Evolutionary conservation across 35 echinoderm and acorn worm genomes (phyloP), one percentile per base, ranked within the genome.

Genomic region (Eucidaris tribuloides): DNA sequence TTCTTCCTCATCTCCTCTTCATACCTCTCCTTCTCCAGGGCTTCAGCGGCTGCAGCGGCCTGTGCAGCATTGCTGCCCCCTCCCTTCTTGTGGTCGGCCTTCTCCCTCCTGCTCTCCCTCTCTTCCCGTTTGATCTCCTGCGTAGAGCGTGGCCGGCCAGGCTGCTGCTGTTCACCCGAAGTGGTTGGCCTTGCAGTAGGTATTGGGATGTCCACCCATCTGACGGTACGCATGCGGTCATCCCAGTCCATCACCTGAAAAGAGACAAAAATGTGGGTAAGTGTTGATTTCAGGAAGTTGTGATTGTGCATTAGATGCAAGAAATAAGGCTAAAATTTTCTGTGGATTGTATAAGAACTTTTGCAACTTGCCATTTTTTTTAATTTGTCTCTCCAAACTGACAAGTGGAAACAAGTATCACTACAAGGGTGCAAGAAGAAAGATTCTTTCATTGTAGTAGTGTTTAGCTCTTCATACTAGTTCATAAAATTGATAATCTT

Each of bases 141-240:
- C 31, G 84, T 98, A 19, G 95, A 98, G 29, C 83, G 92, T 0
- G 95, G 95, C 25, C 95, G 71, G 5, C 79, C 70, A 31, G 27
- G 28, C 0, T 34, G 61, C 62, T 58, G 58, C 13, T 56, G 36
- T 20, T 92, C 90, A 48, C 82, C 83, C 0, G 94, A 88, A 17
- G 94, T 93, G 3, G 50, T 54, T 30, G 95, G 90, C 42, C 95
- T 60, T 3, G 59, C 79, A 17, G 81, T 50, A 0, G 58, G 34
- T 64, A 81, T 25, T 2, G 90, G 86, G 32, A 98, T 85, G 83
- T 98, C 95, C 2, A 98, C 90, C 95, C 95, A 98, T 20, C 90
- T 98, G 79, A 98, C 95, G 6, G 83, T 89, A 28, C 95, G 88
- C 77, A 93, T 66, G 41, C 95, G 86, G 62, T 98, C 95, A 87